A percentile compares a stretch with the other conserved stretches of the same genome.
These are phyloP conservation scores for Sinosuthora webbiana DNA, from an alignment of 2,113 vertebrate genomes.

Conservation along the genomic window DNA sequence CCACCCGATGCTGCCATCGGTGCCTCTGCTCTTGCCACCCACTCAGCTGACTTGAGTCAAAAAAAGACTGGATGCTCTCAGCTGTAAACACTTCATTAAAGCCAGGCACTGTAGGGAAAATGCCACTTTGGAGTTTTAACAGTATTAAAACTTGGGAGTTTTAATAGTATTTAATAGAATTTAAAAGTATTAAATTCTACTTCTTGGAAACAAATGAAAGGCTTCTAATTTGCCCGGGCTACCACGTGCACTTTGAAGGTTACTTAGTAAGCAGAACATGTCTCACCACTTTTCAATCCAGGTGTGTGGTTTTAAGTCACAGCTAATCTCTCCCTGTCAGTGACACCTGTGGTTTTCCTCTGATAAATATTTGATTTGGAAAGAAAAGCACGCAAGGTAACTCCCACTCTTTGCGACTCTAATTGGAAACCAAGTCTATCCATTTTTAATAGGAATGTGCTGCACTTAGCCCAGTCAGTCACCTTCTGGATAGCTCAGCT, in stretches of 20 bases:
- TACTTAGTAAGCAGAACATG: background rate
- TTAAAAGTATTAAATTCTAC: background rate
- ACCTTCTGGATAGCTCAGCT: background rate
- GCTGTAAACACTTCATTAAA: background rate
- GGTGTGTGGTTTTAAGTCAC: conserved; percentile 25
- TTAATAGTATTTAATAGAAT: background rate
- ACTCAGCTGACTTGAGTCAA: background rate
- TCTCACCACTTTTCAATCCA: background rate
- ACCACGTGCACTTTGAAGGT: background rate
- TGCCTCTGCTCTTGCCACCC: background rate
- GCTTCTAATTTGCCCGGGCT: background rate
- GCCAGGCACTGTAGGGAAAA: background rate
- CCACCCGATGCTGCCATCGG: background rate
- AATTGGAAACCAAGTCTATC: conserved; percentile 44
- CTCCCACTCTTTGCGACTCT: conserved; percentile 34
- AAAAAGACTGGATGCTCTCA: background rate
- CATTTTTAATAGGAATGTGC: conserved; percentile 61
- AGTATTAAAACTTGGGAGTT: background rate
- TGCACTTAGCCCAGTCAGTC: background rate
- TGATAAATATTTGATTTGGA: conserved; percentile 73
- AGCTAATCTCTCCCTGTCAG: conserved; percentile 29
- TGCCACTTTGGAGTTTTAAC: background rate
- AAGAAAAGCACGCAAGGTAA: conserved; percentile 39
- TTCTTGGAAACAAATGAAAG: background rate
- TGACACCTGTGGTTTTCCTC: conserved; percentile 53